Conservation (phyloP, 2,113 vertebrate species). For the Hippocampus barbouri region DNA sequence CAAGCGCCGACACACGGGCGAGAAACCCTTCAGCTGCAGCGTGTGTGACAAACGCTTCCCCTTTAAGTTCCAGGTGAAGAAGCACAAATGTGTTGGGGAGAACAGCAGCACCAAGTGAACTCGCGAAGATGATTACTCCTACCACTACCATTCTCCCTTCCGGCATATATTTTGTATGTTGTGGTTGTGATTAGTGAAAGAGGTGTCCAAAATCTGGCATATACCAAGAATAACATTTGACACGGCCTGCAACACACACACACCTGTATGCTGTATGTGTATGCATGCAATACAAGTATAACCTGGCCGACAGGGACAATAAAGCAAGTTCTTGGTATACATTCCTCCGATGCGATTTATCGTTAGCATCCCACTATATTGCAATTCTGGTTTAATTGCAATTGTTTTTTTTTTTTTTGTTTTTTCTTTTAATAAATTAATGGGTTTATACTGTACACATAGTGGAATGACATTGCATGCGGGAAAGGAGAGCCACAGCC, state of each 20-base stretch:
- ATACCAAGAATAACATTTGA: background rate
- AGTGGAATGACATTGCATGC: no score
- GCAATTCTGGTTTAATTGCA: no score
- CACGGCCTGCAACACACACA: no score
- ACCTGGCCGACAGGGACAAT: background rate
- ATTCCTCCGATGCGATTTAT: background rate
- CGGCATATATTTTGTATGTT: background rate
- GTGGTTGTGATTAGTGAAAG: background rate
- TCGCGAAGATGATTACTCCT: background rate
- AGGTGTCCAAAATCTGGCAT: background rate
- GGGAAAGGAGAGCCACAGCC: no score
- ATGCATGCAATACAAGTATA: background rate
- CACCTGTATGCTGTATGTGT: background rate
- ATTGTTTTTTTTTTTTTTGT: no score
- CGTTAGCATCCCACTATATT: background rate
- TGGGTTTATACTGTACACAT: no score
- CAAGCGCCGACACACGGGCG: background rate
- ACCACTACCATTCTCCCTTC: background rate
- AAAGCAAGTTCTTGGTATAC: background rate
- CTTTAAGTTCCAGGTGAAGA: slow-evolving; percentile 8
- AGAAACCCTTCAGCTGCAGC: slow-evolving; percentile 5
- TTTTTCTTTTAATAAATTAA: no score
- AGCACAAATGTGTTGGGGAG: background rate
- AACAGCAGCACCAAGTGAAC: background rate
- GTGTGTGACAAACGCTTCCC: slow-evolving; percentile 3